A percentile compares a stretch with the other conserved stretches of the same genome.
phyloP scores from a whole-genome alignment of 2,797 vertebrate species.

The Trematomus bernacchii region DNA sequence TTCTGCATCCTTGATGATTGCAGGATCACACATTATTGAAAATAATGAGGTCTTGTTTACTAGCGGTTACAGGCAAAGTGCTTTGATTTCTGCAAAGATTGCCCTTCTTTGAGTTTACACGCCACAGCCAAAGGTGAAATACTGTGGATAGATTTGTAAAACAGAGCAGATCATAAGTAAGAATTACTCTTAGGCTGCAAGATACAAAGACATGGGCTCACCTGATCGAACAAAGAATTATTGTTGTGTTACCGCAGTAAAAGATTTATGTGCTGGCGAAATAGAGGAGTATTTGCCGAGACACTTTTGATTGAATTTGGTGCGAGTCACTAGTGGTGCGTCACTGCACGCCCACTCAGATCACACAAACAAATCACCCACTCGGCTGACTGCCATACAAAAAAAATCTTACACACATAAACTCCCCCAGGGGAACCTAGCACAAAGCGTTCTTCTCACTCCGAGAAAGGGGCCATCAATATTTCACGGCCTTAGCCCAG shows the following conservation, averaged over 20 bases:
- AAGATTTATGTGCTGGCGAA: conserved; percentile 61
- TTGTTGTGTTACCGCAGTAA: conserved; percentile 56
- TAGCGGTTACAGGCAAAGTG: conserved; percentile 58
- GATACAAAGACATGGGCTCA: conserved; percentile 42
- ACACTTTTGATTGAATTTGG: conserved; percentile 54
- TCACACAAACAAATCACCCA: conserved; percentile 59
- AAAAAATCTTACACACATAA: conserved; percentile 66
- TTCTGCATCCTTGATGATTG: conserved; percentile 66
- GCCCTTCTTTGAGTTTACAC: conserved; percentile 48
- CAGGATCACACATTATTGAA: conserved; percentile 67
- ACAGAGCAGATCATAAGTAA: conserved; percentile 54
- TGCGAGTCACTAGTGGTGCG: conserved; percentile 22
- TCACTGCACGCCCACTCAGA: conserved; percentile 46
- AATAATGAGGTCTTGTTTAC: conserved; percentile 84
- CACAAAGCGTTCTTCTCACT: conserved; percentile 60
- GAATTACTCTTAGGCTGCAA: conserved; percentile 45
- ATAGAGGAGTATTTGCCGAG: conserved; percentile 41
- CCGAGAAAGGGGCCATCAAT: conserved; percentile 75
- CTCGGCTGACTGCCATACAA: conserved; percentile 51
- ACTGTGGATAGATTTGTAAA: conserved; percentile 57
- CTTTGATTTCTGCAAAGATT: conserved; percentile 66
- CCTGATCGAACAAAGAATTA: conserved; percentile 55
- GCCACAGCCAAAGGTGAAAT: conserved; percentile 61
- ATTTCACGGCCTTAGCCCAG: conserved; percentile 73
- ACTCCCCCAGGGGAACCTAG: conserved; percentile 62